Evolutionary conservation across 2,113 vertebrate genomes (phyloP).

Genomic region (Poecilia latipinna): DNA sequence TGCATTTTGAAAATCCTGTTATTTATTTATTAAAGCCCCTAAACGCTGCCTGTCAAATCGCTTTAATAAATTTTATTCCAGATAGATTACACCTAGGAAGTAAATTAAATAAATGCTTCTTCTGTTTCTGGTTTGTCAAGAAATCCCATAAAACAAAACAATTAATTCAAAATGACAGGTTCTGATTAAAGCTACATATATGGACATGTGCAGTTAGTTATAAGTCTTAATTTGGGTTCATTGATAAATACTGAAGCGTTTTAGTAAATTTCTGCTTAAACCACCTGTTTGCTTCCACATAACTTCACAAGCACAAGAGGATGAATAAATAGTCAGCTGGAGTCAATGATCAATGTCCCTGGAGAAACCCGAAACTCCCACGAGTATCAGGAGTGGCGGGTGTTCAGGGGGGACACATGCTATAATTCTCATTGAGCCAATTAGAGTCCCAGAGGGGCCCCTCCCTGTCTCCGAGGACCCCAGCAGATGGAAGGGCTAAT

Average conservation of each 20-base stretch:
- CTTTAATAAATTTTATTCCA: too few relatives aligned
- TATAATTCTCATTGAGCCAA: slow-evolving; percentile 80
- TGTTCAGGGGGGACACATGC: slow-evolving; percentile 37
- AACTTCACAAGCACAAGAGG: slow-evolving; percentile 34
- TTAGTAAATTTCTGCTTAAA: not conserved
- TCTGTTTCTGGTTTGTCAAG: too few relatives aligned
- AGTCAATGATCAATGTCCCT: slow-evolving; percentile 44
- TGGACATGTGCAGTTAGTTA: not conserved
- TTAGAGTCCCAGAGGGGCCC: slow-evolving; percentile 73
- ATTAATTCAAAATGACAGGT: not conserved
- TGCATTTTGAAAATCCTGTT: too few relatives aligned
- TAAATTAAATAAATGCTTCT: too few relatives aligned
- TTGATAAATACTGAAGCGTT: too few relatives aligned
- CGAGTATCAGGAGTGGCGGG: slow-evolving; percentile 50
- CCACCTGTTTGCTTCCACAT: slow-evolving; percentile 38
- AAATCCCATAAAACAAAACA: not conserved
- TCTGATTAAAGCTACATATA: too few relatives aligned
- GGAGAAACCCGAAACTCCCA: slow-evolving; percentile 59
- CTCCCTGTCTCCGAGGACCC: slow-evolving; percentile 58
- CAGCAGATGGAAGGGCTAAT: slow-evolving; percentile 76
- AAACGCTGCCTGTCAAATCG: too few relatives aligned
- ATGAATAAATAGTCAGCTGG: slow-evolving; percentile 40
- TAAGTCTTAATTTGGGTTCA: not conserved
- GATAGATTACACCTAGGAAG: too few relatives aligned
- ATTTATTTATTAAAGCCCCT: too few relatives aligned